Evolutionary conservation across 2,113 vertebrate species (phyloP).

Genomic region (Ptilonorhynchus violaceus): DNA sequence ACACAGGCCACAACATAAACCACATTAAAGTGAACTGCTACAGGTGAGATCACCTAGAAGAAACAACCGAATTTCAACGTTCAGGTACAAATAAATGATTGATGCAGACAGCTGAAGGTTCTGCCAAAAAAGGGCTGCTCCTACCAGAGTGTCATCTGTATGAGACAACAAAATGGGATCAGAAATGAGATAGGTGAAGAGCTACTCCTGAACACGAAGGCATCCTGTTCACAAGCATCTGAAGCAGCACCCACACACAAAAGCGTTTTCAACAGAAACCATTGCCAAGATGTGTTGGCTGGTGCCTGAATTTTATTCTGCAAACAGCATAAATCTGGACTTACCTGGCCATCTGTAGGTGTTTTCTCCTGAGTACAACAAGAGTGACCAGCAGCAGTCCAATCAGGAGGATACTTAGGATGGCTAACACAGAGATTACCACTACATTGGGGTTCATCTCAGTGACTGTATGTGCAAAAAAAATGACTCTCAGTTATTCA

Average conservation of each 20-base stretch:
- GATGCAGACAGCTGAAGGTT: background rate
- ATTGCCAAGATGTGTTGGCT: rapidly evolving
- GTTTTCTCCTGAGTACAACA: slow-evolving; percentile 88
- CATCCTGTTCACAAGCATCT: background rate
- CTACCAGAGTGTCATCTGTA: background rate
- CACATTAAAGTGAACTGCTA: background rate
- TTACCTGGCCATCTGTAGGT: slow-evolving; percentile 90
- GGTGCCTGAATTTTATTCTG: background rate
- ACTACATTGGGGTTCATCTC: slow-evolving; percentile 94
- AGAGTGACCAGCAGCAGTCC: slow-evolving; percentile 88
- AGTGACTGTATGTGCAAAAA: slow-evolving; percentile 73
- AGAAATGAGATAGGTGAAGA: background rate
- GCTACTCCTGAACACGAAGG: background rate
- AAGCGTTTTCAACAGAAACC: background rate
- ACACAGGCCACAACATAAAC: background rate
- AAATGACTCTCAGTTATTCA: background rate
- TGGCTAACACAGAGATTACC: slow-evolving; percentile 87
- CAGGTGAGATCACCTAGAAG: background rate
- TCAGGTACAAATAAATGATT: background rate
- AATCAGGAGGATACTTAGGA: slow-evolving; percentile 89
- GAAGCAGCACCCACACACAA: background rate
- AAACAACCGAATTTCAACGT: background rate
- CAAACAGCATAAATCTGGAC: background rate
- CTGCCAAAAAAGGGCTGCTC: background rate
- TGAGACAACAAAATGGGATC: background rate